These are phyloP conservation scores for Abrostola triplasia DNA, from an alignment of 2,888 invertebrate genomes.

Conservation along the genomic window DNA sequence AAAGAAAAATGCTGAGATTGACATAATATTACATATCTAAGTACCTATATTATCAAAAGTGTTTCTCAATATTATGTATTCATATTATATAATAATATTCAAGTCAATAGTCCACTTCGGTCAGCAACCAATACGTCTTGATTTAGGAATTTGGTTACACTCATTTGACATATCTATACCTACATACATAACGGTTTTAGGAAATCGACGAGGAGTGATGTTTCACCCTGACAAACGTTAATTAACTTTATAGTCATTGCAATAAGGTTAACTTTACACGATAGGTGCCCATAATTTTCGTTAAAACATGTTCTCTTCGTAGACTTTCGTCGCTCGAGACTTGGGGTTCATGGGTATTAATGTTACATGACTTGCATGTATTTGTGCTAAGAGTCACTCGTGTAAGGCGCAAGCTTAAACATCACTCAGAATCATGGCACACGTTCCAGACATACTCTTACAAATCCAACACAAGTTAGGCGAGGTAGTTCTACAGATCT, in stretches of 20 bases:
- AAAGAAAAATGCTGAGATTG: slow-evolving; percentile 23
- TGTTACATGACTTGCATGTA: not conserved
- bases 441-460: slow-evolving; percentile 15
- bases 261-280: not conserved
- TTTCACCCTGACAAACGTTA: not conserved
- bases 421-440: slow-evolving; percentile 41
- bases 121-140: slow-evolving; percentile 13
- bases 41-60: slow-evolving; percentile 19
- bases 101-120: slow-evolving; percentile 10
- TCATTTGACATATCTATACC: too few relatives aligned
- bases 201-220: not conserved
- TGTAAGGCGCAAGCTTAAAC: slow-evolving; percentile 21
- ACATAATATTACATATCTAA: slow-evolving; percentile 6
- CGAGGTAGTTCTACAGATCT: slow-evolving; percentile 4
- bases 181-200: not conserved
- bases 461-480: slow-evolving; percentile 10
- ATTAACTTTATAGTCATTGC: not conserved
- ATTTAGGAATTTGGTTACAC: slow-evolving; percentile 10
- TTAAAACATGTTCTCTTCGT: not conserved
- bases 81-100: slow-evolving; percentile 10
- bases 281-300: not conserved
- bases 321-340: not conserved
- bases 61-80: slow-evolving; percentile 20
- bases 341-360: not conserved
- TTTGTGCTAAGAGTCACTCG: slow-evolving; percentile 16